Conservation (phyloP, 2,797 vertebrate species). For the Dallia pectoralis region DNA sequence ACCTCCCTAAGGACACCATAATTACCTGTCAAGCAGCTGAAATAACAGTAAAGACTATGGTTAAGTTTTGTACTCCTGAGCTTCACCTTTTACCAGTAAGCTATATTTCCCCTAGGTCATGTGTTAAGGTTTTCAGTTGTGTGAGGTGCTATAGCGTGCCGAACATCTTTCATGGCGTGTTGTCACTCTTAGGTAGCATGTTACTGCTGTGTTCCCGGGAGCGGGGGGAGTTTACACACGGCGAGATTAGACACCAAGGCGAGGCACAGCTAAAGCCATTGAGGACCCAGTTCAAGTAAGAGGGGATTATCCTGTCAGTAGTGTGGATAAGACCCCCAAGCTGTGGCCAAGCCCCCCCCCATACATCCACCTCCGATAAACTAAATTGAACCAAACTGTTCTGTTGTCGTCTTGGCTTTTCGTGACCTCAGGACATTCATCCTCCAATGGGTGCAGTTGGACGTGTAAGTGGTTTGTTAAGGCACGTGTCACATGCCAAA, state of each 20-base stretch:
- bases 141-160: background rate
- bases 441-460: constrained; percentile 28
- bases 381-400: background rate
- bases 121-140: background rate
- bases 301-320: constrained; percentile 59
- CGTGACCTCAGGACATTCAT: background rate
- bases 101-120: background rate
- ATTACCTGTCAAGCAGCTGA: too few species aligned
- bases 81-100: background rate
- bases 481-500: constrained; percentile 11
- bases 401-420: background rate
- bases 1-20: too few species aligned
- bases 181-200: constrained; percentile 36
- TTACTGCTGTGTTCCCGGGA: constrained; percentile 18
- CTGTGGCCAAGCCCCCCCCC: constrained; percentile 4
- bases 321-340: constrained; percentile 38
- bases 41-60: background rate
- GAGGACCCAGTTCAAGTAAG: constrained; percentile 54
- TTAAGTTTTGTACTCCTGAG: background rate
- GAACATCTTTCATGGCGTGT: constrained; percentile 13
- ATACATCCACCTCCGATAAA: background rate
- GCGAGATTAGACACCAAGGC: constrained; percentile 55
- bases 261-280: constrained; percentile 53
- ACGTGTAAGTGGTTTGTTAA: constrained; percentile 19
- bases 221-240: constrained; percentile 38